phyloP scores from a whole-genome alignment of 23 tunicate genomes.

The Phallusia fumigata region DNA sequence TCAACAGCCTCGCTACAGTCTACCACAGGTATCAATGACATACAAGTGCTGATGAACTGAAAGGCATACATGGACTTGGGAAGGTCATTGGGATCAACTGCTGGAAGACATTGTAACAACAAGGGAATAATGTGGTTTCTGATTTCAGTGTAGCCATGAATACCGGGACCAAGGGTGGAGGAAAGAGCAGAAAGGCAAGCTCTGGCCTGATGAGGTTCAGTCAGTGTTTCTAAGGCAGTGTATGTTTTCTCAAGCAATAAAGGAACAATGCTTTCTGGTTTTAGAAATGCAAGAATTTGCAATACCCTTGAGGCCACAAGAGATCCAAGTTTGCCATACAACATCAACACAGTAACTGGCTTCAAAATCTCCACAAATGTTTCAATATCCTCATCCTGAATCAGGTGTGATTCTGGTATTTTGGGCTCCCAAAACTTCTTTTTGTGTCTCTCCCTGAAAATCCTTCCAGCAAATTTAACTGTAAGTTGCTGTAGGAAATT shows the following conservation, averaged over 20 bases:
- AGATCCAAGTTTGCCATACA: constrained; percentile 68
- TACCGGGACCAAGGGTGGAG: constrained; percentile 32
- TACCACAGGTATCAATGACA: constrained; percentile 62
- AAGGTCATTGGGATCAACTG: constrained; percentile 86
- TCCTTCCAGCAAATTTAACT: constrained; percentile 46
- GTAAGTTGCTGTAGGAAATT: constrained; percentile 53
- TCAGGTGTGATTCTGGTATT: constrained; percentile 55
- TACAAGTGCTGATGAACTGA: constrained; percentile 75
- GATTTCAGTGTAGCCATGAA: constrained; percentile 57
- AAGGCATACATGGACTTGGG: constrained; percentile 77
- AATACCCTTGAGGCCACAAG: constrained; percentile 38
- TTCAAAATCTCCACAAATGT: constrained; percentile 63
- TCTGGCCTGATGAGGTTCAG: constrained; percentile 89
- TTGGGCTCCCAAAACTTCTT: constrained; percentile 54
- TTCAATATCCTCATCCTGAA: constrained; percentile 66
- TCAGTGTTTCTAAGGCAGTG: constrained; percentile 69
- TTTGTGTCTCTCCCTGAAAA: constrained; percentile 64
- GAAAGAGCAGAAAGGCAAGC: constrained; percentile 74
- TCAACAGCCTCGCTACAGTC: constrained; percentile 73
- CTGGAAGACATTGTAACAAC: constrained; percentile 81
- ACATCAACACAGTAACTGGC: constrained; percentile 67
- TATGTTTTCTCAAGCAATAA: constrained; percentile 68
- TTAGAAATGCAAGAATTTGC: constrained; percentile 49
- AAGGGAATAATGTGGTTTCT: constrained; percentile 69
- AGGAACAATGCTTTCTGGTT: constrained; percentile 80